A percentile compares a stretch with the other conserved stretches of the same genome.
phyloP scores from a whole-genome alignment of 1,140 invertebrate species.

The Drosophila mayri region DNA sequence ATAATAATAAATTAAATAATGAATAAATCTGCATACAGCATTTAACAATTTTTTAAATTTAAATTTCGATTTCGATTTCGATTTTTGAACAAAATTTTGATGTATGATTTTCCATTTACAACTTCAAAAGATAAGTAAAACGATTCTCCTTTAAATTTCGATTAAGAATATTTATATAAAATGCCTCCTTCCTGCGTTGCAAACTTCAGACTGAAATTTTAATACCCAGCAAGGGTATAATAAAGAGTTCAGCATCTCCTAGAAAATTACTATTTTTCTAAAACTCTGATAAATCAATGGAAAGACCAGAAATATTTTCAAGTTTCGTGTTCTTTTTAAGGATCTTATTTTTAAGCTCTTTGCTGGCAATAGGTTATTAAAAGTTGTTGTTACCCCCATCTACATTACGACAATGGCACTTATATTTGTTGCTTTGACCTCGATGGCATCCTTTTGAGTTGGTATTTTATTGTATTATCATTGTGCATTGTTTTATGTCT shows the following conservation, averaged over 20 bases:
- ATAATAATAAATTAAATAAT: too few relatives aligned
- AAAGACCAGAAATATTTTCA: background rate
- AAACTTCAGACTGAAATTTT: too few relatives aligned
- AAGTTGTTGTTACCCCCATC: constrained; percentile 39
- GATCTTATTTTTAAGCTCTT: background rate
- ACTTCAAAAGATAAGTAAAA: too few relatives aligned
- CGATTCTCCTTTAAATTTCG: too few relatives aligned
- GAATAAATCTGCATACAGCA: too few relatives aligned
- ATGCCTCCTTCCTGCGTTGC: too few relatives aligned
- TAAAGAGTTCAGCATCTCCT: background rate
- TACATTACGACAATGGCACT: constrained; percentile 58
- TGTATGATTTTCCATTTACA: too few relatives aligned
- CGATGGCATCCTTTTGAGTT: constrained; percentile 64
- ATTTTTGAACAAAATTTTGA: too few relatives aligned
- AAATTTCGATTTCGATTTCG: too few relatives aligned
- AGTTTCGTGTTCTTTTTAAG: background rate
- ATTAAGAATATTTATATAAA: too few relatives aligned
- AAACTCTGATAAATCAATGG: background rate
- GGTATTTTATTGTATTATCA: constrained; percentile 72
- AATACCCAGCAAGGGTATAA: too few relatives aligned
- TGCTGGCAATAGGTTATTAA: background rate
- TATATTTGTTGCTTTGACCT: constrained; percentile 48
- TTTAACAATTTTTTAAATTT: too few relatives aligned
- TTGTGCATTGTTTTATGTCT: constrained; percentile 69
- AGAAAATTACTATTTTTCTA: background rate